Evolutionary conservation across 2,113 vertebrate genomes (phyloP), one percentile per base, ranked within the genome.

Genomic region (Emydocephalus ijimae): DNA sequence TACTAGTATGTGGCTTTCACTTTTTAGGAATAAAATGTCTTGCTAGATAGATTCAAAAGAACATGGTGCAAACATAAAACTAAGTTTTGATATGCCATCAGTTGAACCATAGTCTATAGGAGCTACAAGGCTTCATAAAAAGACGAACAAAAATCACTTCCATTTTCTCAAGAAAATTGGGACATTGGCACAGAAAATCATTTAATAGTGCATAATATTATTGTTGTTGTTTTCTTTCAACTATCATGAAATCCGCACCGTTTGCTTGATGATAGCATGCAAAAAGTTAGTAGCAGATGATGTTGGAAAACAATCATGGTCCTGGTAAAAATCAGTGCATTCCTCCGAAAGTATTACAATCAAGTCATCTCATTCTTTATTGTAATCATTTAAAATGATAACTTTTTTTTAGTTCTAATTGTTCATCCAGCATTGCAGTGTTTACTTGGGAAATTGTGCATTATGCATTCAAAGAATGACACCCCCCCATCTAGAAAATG

Each of bases 1-100:
- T 95, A 89, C 95, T 95, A 95, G 69, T 64, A 91, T 95, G 93
- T 95, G 94, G 95, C 10, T 90, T 93, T 93, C 90, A 91, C 54
- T 92, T 93, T 81, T 92, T 85, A 95, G 48, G 89, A 2, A 12
- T 21, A 95, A 2, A 18, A 94, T 94, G 29, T 94, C 94, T 95
- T 96, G 74, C 90, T 89, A 55, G 0, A 34, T 39, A 0, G 61
- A 87, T 96, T 94, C 91, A 93, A 93, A 93, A 69, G 92, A 39
- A 20, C 21, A 52, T 92, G 57, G 89, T 92, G 93, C 88, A 64
- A 8, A 7, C 26, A 94, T 56, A 56, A 54, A 57, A 23, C 69
- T 5, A 93, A 59, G 94, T 92, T 88, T 96, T 96, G 88, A 93
- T 90, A 48, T 86, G 0, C 26, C 7, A 0, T 29, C 93, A 52